A percentile compares a stretch with the other conserved stretches of the same genome.
These are phyloP conservation scores for Sebastes schlegelii DNA, from an alignment of 2,113 vertebrate genomes.

Conservation along the genomic window DNA sequence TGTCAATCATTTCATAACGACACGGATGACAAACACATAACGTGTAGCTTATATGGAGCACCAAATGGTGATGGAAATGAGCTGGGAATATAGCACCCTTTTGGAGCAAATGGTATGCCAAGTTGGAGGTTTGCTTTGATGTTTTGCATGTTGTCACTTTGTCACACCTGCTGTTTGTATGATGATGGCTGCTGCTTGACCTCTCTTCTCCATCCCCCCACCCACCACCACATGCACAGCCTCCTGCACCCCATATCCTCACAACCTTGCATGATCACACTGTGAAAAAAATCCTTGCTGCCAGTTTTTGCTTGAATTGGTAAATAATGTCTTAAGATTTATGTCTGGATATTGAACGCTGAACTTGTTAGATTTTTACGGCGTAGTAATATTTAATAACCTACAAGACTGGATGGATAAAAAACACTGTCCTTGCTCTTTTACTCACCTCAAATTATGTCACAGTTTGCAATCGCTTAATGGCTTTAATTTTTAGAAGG, in stretches of 20 bases:
- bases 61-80: slow-evolving; percentile 57
- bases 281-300: not conserved
- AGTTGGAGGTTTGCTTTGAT: slow-evolving; percentile 64
- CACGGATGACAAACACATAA: slow-evolving; percentile 3
- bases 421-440: slow-evolving; percentile 18
- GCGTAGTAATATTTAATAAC: slow-evolving; percentile 25
- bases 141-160: slow-evolving; percentile 70
- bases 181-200: slow-evolving; percentile 63
- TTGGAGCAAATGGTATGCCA: slow-evolving; percentile 51
- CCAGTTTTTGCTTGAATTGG: not conserved
- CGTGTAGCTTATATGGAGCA: not conserved
- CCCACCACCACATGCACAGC: slow-evolving; percentile 4
- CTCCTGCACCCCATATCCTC: slow-evolving; percentile 24
- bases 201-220: slow-evolving; percentile 40
- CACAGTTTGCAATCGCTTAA: slow-evolving; percentile 11
- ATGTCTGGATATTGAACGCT: not conserved
- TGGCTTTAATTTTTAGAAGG: slow-evolving; percentile 48
- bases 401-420: not conserved
- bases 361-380: not conserved
- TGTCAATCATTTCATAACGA: slow-evolving; percentile 64
- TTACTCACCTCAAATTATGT: slow-evolving; percentile 23
- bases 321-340: slow-evolving; percentile 24
- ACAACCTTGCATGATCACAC: slow-evolving; percentile 13
- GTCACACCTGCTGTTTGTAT: slow-evolving; percentile 75
- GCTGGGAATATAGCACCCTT: not conserved